Percentiles rank a stretch among this genome's conserved stretches.
Conservation (phyloP, 2,113 vertebrate species). For the Laticauda laticaudata region DNA sequence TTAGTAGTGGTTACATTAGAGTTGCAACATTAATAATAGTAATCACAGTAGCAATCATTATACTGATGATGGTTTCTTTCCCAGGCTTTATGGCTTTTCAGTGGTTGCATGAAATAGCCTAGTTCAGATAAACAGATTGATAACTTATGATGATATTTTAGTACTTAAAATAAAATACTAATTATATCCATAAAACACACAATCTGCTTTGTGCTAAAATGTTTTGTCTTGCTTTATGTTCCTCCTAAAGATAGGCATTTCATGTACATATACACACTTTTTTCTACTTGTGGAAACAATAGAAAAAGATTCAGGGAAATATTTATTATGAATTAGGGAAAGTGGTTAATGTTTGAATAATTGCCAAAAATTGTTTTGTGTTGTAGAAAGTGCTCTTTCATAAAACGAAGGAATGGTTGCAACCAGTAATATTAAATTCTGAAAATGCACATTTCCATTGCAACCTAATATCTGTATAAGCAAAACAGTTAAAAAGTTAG, state of each 20-base stretch:
- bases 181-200: conserved; percentile 5
- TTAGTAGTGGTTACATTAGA: not conserved
- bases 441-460: conserved; percentile 8
- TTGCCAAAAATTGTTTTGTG: not conserved
- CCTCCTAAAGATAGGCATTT: conserved; percentile 26
- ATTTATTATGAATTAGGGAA: not conserved
- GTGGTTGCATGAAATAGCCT: not conserved
- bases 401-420: not conserved
- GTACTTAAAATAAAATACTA: conserved; percentile 29
- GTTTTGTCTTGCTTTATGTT: not conserved
- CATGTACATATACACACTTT: not conserved
- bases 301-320: conserved; percentile 14
- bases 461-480: not conserved
- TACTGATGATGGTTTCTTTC: not conserved
- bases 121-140: conserved; percentile 12
- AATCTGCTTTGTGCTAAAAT: conserved; percentile 44
- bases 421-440: not conserved
- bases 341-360: conserved; percentile 20
- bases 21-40: not conserved
- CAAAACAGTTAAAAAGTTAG: no score
- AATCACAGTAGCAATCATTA: not conserved
- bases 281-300: not conserved
- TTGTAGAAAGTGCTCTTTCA: not conserved
- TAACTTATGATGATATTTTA: not conserved
- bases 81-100: not conserved